A percentile compares a stretch with the other conserved stretches of the same genome.
These are phyloP conservation scores for Tenthredo mesomela DNA, from an alignment of 2,888 invertebrate species.

Conservation along the genomic window DNA sequence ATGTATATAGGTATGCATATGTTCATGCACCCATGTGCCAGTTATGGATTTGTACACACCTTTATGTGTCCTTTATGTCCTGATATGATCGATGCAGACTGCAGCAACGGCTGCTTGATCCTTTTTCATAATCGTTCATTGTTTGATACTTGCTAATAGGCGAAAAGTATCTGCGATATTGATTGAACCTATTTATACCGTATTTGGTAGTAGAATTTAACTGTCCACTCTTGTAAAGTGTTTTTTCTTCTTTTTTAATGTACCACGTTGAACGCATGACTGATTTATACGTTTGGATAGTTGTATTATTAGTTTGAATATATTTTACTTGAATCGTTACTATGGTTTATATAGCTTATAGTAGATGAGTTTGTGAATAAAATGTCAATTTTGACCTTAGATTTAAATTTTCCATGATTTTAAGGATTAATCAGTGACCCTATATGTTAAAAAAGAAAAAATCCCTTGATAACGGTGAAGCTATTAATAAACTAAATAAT, in stretches of 20 bases:
- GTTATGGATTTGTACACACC: slow-evolving; percentile 23
- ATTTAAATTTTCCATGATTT: neutral
- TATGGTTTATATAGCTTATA: neutral
- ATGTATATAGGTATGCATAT: slow-evolving; percentile 24
- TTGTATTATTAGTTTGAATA: neutral
- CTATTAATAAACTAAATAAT: neutral
- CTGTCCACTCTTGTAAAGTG: neutral
- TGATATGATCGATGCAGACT: neutral
- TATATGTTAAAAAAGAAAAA: neutral
- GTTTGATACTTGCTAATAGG: neutral
- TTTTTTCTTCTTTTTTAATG: neutral
- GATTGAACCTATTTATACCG: neutral
- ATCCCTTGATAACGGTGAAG: neutral
- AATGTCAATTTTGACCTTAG: neutral
- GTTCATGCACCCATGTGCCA: slow-evolving; percentile 12
- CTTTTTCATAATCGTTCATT: neutral
- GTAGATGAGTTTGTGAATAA: neutral
- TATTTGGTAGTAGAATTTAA: neutral
- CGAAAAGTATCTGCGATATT: neutral
- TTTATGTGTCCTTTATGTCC: neutral
- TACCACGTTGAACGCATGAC: slow-evolving; percentile 2
- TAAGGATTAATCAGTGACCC: neutral
- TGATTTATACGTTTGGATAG: neutral
- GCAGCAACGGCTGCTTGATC: neutral
- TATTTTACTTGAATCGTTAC: neutral